A percentile compares a stretch with the other conserved stretches of the same genome.
phyloP scores from a whole-genome alignment of 2,797 vertebrate species.

The Crenuchus spilurus region DNA sequence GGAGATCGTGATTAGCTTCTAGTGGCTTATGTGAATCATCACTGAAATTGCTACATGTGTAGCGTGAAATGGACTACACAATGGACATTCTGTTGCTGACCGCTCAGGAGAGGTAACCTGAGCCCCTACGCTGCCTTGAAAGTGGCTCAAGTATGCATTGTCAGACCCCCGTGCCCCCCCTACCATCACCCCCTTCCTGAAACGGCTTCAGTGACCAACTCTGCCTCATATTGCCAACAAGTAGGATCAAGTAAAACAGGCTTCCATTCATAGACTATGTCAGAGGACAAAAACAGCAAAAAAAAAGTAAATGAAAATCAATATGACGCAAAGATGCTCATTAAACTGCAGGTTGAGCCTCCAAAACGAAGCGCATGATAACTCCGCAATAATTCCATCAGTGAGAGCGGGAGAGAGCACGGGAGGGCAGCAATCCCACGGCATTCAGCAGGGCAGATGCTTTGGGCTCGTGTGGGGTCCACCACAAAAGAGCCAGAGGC shows the following conservation, averaged over 20 bases:
- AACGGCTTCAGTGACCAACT: constrained; percentile 40
- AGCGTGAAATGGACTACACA: constrained; percentile 69
- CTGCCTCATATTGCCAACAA: constrained; percentile 35
- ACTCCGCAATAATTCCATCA: background rate
- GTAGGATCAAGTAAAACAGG: constrained; percentile 43
- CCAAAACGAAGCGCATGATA: background rate
- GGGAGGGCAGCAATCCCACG: constrained; percentile 15
- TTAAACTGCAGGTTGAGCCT: constrained; percentile 33
- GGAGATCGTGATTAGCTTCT: constrained; percentile 66
- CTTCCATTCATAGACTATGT: constrained; percentile 27
- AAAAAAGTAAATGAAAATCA: constrained; percentile 62
- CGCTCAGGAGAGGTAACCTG: constrained; percentile 67
- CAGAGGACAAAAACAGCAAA: constrained; percentile 16
- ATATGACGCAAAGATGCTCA: constrained; percentile 63
- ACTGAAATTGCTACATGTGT: constrained; percentile 71
- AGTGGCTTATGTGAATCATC: constrained; percentile 68
- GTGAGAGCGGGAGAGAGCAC: constrained; percentile 1
- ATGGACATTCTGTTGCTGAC: constrained; percentile 71
- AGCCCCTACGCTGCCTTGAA: constrained; percentile 60
- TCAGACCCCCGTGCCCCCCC: constrained; percentile 43
- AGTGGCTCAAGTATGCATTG: constrained; percentile 70
- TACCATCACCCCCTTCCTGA: constrained; percentile 26
- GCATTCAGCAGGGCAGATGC: constrained; percentile 37
- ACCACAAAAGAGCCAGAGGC: constrained; percentile 43
- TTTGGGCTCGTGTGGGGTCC: constrained; percentile 35